phyloP scores from a whole-genome alignment of 30 jellyfish, hydroid and myxozoan species.

The Pseudorhiza aurosa region DNA sequence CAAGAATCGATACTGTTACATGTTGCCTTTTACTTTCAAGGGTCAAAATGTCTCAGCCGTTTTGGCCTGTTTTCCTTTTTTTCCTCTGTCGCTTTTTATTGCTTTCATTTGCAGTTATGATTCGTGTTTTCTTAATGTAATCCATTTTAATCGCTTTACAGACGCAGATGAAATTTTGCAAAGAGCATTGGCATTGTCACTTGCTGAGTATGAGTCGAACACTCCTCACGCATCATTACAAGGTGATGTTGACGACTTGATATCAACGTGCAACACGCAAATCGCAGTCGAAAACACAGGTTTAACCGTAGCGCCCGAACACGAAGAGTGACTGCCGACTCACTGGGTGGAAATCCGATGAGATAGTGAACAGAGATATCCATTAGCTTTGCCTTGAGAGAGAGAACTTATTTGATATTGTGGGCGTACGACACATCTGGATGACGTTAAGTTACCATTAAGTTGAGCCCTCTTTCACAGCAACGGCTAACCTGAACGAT shows the following conservation, averaged over 20 bases:
- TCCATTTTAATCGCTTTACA: background rate
- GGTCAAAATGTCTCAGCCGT: too few relatives aligned
- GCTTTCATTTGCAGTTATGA: background rate
- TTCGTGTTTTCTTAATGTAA: background rate
- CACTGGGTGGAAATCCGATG: too few relatives aligned
- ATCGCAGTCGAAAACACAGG: background rate
- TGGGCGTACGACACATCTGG: too few relatives aligned
- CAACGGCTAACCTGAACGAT: too few relatives aligned
- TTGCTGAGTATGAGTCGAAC: constrained; percentile 18
- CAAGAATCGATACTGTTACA: too few relatives aligned
- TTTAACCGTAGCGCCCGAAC: background rate
- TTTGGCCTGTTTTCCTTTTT: too few relatives aligned
- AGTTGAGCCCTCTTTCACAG: too few relatives aligned
- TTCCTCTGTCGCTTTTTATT: background rate
- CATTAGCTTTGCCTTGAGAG: background rate
- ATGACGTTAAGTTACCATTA: too few relatives aligned
- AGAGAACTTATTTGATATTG: background rate
- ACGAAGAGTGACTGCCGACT: constrained; percentile 1
- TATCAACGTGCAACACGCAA: background rate
- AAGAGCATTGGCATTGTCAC: constrained; percentile 48
- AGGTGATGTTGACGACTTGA: background rate
- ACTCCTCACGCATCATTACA: background rate
- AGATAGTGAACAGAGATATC: background rate
- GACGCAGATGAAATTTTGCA: constrained; percentile 22
- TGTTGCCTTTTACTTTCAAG: too few relatives aligned